These are phyloP conservation scores for Cossypha dichroa DNA, from an alignment of 2,797 vertebrate genomes.

Conservation along the genomic window DNA sequence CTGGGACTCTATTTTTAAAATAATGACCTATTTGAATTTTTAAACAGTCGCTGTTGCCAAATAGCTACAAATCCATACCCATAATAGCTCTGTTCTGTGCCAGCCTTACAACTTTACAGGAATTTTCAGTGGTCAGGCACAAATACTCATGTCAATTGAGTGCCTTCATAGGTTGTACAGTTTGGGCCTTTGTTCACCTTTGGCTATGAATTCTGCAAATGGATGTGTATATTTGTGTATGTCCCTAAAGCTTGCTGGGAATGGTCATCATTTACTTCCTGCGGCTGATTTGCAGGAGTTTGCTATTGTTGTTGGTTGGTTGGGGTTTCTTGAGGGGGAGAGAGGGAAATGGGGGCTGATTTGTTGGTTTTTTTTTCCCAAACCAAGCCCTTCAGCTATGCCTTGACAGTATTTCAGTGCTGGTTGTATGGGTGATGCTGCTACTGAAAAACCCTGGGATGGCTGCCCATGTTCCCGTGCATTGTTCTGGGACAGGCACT, in stretches of 20 bases:
- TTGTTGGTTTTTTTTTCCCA: neutral
- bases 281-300: neutral
- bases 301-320: neutral
- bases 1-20: neutral
- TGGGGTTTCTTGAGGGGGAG: rapidly evolving
- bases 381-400: neutral
- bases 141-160: neutral
- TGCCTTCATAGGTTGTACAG: neutral
- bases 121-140: neutral
- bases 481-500: neutral
- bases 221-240: neutral
- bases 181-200: neutral
- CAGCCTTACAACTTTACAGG: rapidly evolving
- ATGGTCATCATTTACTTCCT: rapidly evolving
- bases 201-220: neutral
- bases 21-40: neutral
- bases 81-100: neutral
- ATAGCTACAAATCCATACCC: neutral
- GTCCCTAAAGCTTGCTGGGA: neutral
- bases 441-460: neutral
- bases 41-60: neutral
- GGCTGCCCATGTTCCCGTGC: neutral
- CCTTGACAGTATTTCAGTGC: neutral
- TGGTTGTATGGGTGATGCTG: neutral
- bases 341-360: neutral